These are phyloP conservation scores for Lordiphosa mommai DNA, from an alignment of 1,140 invertebrate species.

Conservation along the genomic window DNA sequence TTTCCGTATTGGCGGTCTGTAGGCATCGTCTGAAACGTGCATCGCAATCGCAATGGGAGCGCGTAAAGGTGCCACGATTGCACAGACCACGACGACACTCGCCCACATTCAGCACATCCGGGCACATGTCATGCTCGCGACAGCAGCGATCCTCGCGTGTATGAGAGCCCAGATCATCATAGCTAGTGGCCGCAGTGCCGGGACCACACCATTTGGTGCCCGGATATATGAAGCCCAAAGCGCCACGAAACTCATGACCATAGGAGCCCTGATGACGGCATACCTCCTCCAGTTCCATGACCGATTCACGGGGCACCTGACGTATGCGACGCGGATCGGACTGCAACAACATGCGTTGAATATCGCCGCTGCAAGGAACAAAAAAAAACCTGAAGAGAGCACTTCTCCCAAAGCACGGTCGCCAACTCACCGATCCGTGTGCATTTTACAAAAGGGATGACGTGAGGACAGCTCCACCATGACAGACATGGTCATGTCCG, in stretches of 20 bases:
- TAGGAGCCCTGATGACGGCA: conserved; percentile 80
- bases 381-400: neutral
- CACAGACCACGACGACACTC: conserved; percentile 85
- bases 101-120: conserved; percentile 82
- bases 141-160: conserved; percentile 86
- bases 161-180: conserved; percentile 85
- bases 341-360: conserved; percentile 82
- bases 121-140: conserved; percentile 88
- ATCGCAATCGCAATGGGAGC: conserved; percentile 88
- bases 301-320: conserved; percentile 83
- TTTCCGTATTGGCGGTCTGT: conserved; percentile 84
- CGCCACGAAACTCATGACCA: conserved; percentile 78
- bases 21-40: conserved; percentile 85
- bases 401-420: too few species aligned
- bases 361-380: conserved; percentile 80
- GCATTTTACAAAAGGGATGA: conserved; percentile 83
- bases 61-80: conserved; percentile 85
- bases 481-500: conserved; percentile 83
- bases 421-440: conserved; percentile 82
- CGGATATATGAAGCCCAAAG: conserved; percentile 80
- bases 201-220: conserved; percentile 89
- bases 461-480: conserved; percentile 84
- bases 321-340: conserved; percentile 83
- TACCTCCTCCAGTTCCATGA: conserved; percentile 82
- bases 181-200: conserved; percentile 82